Conservation (phyloP, 2,888 invertebrate species). For the Pachliopta kotzebuea region DNA sequence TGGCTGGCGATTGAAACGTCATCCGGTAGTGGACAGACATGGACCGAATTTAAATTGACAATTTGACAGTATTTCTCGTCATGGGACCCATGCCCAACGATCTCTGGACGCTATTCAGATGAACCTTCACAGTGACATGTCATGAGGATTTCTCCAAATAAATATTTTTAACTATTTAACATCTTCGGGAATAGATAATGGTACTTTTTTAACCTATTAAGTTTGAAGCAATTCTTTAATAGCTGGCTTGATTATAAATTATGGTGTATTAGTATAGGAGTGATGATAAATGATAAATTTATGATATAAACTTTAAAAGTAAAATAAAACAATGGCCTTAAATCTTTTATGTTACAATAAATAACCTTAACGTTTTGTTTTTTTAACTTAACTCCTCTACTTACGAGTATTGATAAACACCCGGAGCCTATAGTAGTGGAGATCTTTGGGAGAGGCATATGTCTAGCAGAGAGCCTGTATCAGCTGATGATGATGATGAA, state of each 20-base stretch:
- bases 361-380: too few relatives aligned
- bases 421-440: too few relatives aligned
- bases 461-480: too few relatives aligned
- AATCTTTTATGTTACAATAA: too few relatives aligned
- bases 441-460: too few relatives aligned
- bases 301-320: too few relatives aligned
- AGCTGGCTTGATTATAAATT: not conserved
- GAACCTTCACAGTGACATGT: slow-evolving; percentile 50
- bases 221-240: not conserved
- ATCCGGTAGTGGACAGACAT: slow-evolving; percentile 55
- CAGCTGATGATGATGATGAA: too few relatives aligned
- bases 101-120: slow-evolving; percentile 54
- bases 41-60: slow-evolving; percentile 73
- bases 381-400: too few relatives aligned
- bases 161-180: not conserved
- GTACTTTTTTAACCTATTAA: not conserved
- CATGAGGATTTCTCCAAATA: slow-evolving; percentile 30
- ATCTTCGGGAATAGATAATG: not conserved
- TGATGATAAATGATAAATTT: too few relatives aligned
- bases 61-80: slow-evolving; percentile 57
- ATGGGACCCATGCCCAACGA: slow-evolving; percentile 52
- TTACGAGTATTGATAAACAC: too few relatives aligned
- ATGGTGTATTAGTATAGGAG: not conserved
- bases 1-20: slow-evolving; percentile 72
- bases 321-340: too few relatives aligned